Percentiles rank a stretch among this genome's conserved stretches.
Evolutionary conservation across 1,140 invertebrate genomes (phyloP).

Genomic region (Oppia nitens): DNA sequence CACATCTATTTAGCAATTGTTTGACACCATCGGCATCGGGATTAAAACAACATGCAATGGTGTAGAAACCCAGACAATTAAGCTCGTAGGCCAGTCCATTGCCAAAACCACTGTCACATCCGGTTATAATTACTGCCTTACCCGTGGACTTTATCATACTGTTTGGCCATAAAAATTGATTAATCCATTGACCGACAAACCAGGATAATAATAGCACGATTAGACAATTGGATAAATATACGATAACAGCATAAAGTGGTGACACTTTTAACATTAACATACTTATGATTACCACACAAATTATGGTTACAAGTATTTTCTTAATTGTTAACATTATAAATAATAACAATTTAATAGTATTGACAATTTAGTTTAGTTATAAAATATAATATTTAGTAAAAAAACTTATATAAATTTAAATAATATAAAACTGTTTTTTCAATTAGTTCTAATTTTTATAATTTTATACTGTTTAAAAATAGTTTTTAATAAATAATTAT

Average conservation of each 20-base stretch:
- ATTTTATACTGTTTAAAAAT: no score
- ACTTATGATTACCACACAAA: no score
- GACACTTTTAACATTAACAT: no score
- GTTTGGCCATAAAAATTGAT: neutral
- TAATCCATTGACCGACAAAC: neutral
- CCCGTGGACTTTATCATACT: neutral
- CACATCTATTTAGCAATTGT: conserved; percentile 23
- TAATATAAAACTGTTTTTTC: no score
- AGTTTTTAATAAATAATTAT: no score
- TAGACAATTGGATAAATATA: neutral
- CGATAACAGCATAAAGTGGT: neutral
- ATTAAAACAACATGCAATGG: conserved; percentile 46
- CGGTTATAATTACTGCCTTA: conserved; percentile 26
- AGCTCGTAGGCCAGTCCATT: conserved; percentile 28
- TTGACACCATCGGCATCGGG: conserved; percentile 31
- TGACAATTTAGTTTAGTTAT: no score
- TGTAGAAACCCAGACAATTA: conserved; percentile 29
- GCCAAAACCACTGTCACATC: conserved; percentile 35
- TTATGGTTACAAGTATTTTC: no score
- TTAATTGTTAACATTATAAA: no score
- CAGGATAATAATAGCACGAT: neutral
- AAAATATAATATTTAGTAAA: no score
- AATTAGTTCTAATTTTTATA: no score
- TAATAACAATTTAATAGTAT: no score
- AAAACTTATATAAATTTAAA: no score